A percentile compares a stretch with the other conserved stretches of the same genome.
phyloP scores from a whole-genome alignment of 2,888 invertebrate genomes.

The Cryptocephalus primarius region DNA sequence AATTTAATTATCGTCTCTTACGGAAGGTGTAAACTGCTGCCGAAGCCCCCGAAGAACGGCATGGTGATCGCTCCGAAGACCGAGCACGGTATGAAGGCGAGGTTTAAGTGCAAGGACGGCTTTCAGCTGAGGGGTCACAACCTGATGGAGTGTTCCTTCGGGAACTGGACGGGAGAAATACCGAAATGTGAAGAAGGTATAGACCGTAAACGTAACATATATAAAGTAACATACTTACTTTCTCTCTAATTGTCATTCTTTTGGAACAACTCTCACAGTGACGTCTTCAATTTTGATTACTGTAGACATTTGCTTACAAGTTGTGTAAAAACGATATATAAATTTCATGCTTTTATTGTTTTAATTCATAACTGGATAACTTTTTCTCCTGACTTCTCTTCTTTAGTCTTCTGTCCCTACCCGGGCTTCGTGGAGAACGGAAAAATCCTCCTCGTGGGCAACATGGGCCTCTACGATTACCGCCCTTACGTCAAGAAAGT shows the following conservation, averaged over 20 bases:
- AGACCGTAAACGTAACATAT: conserved; percentile 2
- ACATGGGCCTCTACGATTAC: conserved; percentile 94
- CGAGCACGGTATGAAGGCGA: conserved; percentile 92
- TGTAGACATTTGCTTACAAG: too few relatives aligned
- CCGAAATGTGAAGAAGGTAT: conserved; percentile 78
- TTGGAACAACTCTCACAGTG: too few relatives aligned
- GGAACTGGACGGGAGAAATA: conserved; percentile 85
- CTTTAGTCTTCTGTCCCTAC: conserved; percentile 78
- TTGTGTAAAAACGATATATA: too few relatives aligned
- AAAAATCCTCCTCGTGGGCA: conserved; percentile 83
- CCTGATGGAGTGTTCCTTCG: conserved; percentile 82
- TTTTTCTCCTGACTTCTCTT: too few relatives aligned
- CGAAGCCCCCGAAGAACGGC: conserved; percentile 71
- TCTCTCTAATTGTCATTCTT: too few relatives aligned
- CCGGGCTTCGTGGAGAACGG: conserved; percentile 85
- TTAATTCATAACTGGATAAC: too few relatives aligned
- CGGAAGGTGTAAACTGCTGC: conserved; percentile 32
- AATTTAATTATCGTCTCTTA: too few relatives aligned
- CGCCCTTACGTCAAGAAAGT: conserved; percentile 86
- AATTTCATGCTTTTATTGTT: too few relatives aligned
- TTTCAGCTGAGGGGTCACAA: conserved; percentile 62
- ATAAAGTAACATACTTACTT: too few relatives aligned
- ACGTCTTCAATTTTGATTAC: too few relatives aligned
- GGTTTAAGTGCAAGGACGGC: conserved; percentile 90
- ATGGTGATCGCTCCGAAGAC: conserved; percentile 95